These are phyloP conservation scores for Synanthedon vespiformis DNA, from an alignment of 2,888 invertebrate species.

Conservation along the genomic window DNA sequence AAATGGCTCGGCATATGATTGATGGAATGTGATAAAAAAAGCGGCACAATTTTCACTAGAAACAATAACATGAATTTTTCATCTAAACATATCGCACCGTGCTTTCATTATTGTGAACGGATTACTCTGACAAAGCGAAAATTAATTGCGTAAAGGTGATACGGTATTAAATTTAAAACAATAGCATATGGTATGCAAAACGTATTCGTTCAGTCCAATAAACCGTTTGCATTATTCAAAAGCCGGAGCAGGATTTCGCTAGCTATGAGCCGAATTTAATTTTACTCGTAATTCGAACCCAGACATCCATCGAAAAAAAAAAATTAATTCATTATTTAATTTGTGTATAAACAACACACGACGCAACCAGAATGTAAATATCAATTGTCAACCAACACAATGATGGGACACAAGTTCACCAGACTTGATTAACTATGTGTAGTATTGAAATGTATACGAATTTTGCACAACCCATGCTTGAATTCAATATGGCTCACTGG, in stretches of 20 bases:
- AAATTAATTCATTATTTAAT: slow-evolving; percentile 29
- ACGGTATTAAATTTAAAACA: slow-evolving; percentile 24
- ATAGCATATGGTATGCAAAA: slow-evolving; percentile 28
- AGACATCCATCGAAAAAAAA: slow-evolving; percentile 28
- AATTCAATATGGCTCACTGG: slow-evolving; percentile 12
- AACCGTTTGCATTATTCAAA: slow-evolving; percentile 62
- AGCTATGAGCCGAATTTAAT: slow-evolving; percentile 44
- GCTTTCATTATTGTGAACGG: neutral
- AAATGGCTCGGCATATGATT: slow-evolving; percentile 48
- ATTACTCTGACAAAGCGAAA: slow-evolving; percentile 9
- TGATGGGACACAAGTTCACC: neutral
- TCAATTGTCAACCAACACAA: slow-evolving; percentile 10
- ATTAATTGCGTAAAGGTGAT: slow-evolving; percentile 18
- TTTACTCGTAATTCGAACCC: slow-evolving; percentile 44
- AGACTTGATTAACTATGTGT: neutral
- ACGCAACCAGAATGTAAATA: slow-evolving; percentile 11
- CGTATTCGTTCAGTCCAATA: slow-evolving; percentile 42
- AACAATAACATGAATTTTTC: neutral
- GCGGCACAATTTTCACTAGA: neutral
- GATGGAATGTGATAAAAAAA: slow-evolving; percentile 33
- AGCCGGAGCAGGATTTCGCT: slow-evolving; percentile 47
- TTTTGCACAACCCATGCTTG: slow-evolving; percentile 13
- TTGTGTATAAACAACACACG: slow-evolving; percentile 26
- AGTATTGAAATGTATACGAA: slow-evolving; percentile 5
- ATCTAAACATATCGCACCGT: neutral